Evolutionary conservation across 1,140 invertebrate genomes (phyloP), one percentile per base, ranked within the genome.

Genomic region (Palaemon carinicauda): DNA sequence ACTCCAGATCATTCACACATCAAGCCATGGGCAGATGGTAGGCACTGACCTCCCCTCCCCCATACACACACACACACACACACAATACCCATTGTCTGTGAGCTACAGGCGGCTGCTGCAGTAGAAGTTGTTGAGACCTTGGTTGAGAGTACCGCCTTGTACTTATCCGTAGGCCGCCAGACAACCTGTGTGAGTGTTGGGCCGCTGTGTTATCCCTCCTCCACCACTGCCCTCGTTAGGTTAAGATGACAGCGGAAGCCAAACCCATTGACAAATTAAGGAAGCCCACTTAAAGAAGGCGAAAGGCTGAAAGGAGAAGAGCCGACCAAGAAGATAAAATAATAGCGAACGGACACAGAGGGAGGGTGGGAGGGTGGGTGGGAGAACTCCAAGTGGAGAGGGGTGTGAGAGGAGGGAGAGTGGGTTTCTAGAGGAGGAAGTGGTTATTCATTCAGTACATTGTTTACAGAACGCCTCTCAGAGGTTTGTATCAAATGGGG

Each of bases 251-350:
- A 52, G 82, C 75, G 82, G 82, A 85, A 85, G 75, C 74, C 54
- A 79, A 85, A 79, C 75, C 82, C 75, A 85, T 79, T 85, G 82
- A 85, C 82, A 85, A 85, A 85, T 85, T 85, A 85, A 78, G 52
- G 75, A 85, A 85, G 69, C 33, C 82, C 56, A 60, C 82, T 29
- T 69, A 31, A n/a, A 77, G 54, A 73, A 41, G 54, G 75, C 17
- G 27, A 19, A 65, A 31, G 31, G 15, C 14, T 24, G 56, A 56
- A 24, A 53, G 69, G 41, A 19, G 60, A 17, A 19, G 60, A 17
- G 19, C 15, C 9, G 19, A 54, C 29, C 15, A 24, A 33, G 31
- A 21, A 53, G 77, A 21, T 54, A 10, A 27, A 54, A 19, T 5
- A 27, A 53, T 21, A 52, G 15, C n/a, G n/a, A n/a, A n/a, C n/a